A percentile compares a stretch with the other conserved stretches of the same genome.
Evolutionary conservation across 2,113 vertebrate genomes (phyloP).

Genomic region (Mixornis gularis): DNA sequence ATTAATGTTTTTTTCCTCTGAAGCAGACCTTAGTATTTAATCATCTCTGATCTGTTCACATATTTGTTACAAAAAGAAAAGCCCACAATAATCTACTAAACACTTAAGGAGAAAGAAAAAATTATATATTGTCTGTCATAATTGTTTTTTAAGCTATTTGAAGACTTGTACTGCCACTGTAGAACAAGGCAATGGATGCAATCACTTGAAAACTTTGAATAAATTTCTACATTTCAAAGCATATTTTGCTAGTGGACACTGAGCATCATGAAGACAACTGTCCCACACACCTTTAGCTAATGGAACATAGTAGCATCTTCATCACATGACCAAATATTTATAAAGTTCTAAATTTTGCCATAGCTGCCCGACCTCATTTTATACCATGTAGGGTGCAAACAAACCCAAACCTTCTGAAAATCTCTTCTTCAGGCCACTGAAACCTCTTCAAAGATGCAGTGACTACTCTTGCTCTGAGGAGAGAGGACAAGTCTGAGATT

Average conservation of each 20-base stretch:
- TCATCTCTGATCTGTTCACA: neutral
- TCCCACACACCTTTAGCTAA: neutral
- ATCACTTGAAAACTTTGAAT: neutral
- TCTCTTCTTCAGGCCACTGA: neutral
- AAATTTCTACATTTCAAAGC: neutral
- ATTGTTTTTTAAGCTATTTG: neutral
- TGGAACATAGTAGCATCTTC: neutral
- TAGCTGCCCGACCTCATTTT: neutral
- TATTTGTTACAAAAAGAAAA: neutral
- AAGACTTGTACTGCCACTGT: neutral
- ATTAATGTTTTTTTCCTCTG: neutral
- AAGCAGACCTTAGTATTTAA: neutral
- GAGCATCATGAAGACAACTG: neutral
- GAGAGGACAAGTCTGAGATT: neutral
- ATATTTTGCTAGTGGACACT: neutral
- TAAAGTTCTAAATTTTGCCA: neutral
- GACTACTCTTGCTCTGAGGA: neutral
- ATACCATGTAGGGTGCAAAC: neutral
- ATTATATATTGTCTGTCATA: fast-evolving
- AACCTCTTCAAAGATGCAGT: neutral
- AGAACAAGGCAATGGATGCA: neutral
- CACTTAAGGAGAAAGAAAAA: neutral
- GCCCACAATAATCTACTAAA: neutral
- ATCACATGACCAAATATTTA: neutral
- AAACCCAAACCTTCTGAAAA: neutral